Evolutionary conservation across 2,797 vertebrate species (phyloP).

Genomic region (Lutjanus argentimaculatus): DNA sequence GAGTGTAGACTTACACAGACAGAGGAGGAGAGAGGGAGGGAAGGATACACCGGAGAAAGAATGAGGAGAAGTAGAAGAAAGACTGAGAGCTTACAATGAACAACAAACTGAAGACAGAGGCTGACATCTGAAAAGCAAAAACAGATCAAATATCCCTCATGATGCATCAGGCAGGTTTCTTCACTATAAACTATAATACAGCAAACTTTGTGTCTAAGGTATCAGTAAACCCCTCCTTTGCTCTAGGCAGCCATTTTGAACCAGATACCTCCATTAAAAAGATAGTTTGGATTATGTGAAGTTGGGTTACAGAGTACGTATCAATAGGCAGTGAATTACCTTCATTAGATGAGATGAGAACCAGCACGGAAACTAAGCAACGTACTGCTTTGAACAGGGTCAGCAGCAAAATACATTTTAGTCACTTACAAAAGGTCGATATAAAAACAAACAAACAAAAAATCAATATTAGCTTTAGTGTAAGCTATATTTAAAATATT

Average conservation of each 20-base stretch:
- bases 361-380: no score
- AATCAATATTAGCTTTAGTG: no score
- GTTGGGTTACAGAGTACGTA: no score
- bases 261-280: not conserved
- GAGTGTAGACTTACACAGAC: slow-evolving; percentile 59
- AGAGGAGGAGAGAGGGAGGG: slow-evolving; percentile 28
- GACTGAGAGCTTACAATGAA: slow-evolving; percentile 27
- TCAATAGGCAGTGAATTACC: no score
- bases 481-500: no score
- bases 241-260: not conserved
- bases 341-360: no score
- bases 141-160: not conserved
- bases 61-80: slow-evolving; percentile 15
- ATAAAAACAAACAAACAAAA: no score
- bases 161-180: not conserved
- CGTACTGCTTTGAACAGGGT: no score
- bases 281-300: no score
- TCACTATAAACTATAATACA: slow-evolving; percentile 3
- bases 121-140: slow-evolving; percentile 30
- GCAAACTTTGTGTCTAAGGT: not conserved
- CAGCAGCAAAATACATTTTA: no score
- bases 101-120: slow-evolving; percentile 33
- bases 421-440: no score
- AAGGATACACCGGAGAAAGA: slow-evolving; percentile 12
- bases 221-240: not conserved